A percentile compares a stretch with the other conserved stretches of the same genome.
phyloP scores from a whole-genome alignment of 2,113 vertebrate genomes.

The Orcinus orca region DNA sequence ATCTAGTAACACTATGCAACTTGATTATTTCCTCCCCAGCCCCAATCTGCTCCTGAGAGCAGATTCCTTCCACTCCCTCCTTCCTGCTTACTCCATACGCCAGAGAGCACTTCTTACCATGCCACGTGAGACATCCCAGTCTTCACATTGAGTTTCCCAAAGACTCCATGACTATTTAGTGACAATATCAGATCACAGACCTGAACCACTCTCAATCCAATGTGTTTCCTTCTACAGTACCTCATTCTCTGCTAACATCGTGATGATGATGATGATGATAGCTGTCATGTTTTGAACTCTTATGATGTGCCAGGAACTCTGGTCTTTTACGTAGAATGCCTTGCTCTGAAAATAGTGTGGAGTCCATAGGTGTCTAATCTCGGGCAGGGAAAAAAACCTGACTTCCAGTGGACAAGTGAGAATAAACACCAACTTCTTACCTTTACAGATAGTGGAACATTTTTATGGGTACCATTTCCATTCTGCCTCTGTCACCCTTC shows the following conservation, averaged over 20 bases:
- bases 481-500: slow-evolving; percentile 70
- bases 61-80: neutral
- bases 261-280: neutral
- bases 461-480: slow-evolving; percentile 73
- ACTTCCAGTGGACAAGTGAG: slow-evolving; percentile 35
- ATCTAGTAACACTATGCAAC: neutral
- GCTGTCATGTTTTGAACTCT: slow-evolving; percentile 1
- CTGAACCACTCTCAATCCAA: neutral
- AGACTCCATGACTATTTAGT: neutral
- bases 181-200: slow-evolving; percentile 1
- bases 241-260: neutral
- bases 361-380: neutral
- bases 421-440: slow-evolving; percentile 62
- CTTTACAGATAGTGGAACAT: slow-evolving; percentile 61
- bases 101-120: neutral
- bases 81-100: neutral
- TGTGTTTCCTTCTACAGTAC: neutral
- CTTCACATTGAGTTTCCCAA: neutral
- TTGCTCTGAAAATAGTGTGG: neutral
- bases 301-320: neutral
- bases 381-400: neutral
- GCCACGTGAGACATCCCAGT: neutral
- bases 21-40: slow-evolving; percentile 26
- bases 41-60: neutral
- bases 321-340: neutral